Evolutionary conservation across 2,888 invertebrate genomes (phyloP), one percentile per base, ranked within the genome.

Genomic region (Drosophila lacicola): DNA sequence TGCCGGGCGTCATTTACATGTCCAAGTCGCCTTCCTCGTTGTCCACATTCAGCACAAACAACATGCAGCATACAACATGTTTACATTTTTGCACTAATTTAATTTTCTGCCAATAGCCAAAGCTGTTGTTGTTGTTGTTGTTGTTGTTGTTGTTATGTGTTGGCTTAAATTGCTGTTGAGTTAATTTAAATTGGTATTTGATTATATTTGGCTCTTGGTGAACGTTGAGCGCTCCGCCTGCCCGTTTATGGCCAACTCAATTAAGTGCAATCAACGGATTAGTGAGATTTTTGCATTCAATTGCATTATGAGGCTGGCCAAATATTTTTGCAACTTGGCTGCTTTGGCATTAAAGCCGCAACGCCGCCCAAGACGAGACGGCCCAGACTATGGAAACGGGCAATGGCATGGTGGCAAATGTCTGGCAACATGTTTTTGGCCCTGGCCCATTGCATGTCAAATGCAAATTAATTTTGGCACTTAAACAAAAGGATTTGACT

Each of bases 111-210:
- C 75, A 81, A 81, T 83, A 70, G 64, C 62, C 46, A 34, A 21
- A 37, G 57, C 47, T 55, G 61, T 34, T 50, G 58, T 37, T 53
- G 41, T 37, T 64, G 50, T 46, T 36, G 46, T 19, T 53, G 57
- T 47, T 47, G 67, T 60, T 71, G 80, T 65, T 69, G 73, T 64
- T 66, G 54, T 14, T 36, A 21, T 44, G 44, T 55, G 36, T 21
- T 45, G 46, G 70, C 87, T 83, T 86, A 84, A 84, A 89, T 87
- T 85, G 89, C 77, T 85, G 85, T 89, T 87, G 89, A 87, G 84
- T 85, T 85, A 85, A 85, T 85, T 85, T 89, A 85, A 85, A 85
- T 89, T 84, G 85, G 85, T 89, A 87, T 85, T 85, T 89, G 85
- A 87, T 85, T 85, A 88, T 84, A 88, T 84, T 84, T 80, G 81